Evolutionary conservation across 2,113 vertebrate genomes (phyloP), one percentile per base, ranked within the genome.

Genomic region (Rhodinocichla rosea): DNA sequence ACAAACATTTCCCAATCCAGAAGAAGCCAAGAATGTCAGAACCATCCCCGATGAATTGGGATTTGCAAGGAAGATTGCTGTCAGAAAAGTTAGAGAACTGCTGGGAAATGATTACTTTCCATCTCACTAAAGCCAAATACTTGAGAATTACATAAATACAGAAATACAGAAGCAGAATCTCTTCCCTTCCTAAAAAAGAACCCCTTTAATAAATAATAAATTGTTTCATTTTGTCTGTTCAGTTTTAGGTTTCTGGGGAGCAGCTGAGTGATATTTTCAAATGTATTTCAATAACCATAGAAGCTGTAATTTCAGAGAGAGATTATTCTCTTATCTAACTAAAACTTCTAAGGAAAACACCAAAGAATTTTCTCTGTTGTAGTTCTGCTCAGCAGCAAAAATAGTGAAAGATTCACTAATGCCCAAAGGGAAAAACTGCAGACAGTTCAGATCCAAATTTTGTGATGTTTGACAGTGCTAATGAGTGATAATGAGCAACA

Each of bases 401-500:
- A 47, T 3, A 86, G 79, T 28, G 40, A 32, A 85, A 86, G 71
- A 90, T 74, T 90, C 4, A 8, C 68, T 90, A 75, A 91, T 35
- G 53, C 53, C 67, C 67, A 59, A 90, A 86, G 67, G 65, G 62
- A 73, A 83, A 69, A 90, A 62, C 40, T 42, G 59, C 79, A 94
- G 89, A 60, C 69, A 82, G 83, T 37, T 94, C 87, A 71, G 56
- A 89, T 78, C 56, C 67, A 24, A 44, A 62, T 79, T 92, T 52
- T 87, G 69, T 82, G 80, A 92, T 91, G 59, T 80, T 63, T 90
- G 85, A 79, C 85, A 90, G 83, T n/a, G 14, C 55, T 87, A 87
- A 90, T 71, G 81, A 91, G 78, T 56, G 87, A 71, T 92, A 94
- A 95, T 45, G 55, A 97, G 63, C 45, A 80, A 69, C 71, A 69